Evolutionary conservation across 1,140 invertebrate genomes (phyloP).

Genomic region (Goniozus legneri): DNA sequence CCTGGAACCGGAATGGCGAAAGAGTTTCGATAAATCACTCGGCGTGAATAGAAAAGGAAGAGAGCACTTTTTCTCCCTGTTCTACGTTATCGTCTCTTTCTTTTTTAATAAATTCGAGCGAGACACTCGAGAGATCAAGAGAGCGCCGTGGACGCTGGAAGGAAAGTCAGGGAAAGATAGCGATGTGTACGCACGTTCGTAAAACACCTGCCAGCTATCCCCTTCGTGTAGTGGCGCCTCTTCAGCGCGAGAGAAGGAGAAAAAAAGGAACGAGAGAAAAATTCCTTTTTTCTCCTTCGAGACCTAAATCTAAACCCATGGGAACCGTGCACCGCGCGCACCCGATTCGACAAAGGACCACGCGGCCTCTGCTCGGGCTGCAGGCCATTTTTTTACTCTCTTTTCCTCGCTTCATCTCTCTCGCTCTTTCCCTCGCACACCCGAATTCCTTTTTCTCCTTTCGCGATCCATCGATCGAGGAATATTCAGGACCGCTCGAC

Average conservation of each 20-base stretch:
- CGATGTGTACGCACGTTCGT: constrained; percentile 17
- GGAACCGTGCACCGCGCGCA: constrained; percentile 36
- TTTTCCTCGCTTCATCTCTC: no score
- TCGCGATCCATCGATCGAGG: constrained; percentile 7
- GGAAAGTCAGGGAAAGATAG: constrained; percentile 13
- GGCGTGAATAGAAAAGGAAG: neutral
- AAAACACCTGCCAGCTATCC: constrained; percentile 45
- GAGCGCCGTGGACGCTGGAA: constrained; percentile 16
- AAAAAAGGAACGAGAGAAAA: no score
- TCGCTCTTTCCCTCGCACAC: no score
- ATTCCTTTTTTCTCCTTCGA: constrained; percentile 34
- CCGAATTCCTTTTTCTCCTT: constrained; percentile 25
- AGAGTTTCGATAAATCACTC: constrained; percentile 11
- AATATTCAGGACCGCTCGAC: no score
- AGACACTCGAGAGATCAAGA: constrained; percentile 8
- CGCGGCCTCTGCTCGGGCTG: no score
- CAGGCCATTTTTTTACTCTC: no score
- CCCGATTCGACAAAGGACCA: constrained; percentile 30
- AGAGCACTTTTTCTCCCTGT: no score
- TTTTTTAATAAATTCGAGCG: no score
- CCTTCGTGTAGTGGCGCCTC: constrained; percentile 42
- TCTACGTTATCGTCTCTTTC: no score
- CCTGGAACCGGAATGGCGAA: no score
- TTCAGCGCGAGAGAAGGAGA: no score
- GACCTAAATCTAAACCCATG: constrained; percentile 37